Evolutionary conservation across 2,888 invertebrate species (phyloP).

Genomic region (Ichneumoninae sp.): DNA sequence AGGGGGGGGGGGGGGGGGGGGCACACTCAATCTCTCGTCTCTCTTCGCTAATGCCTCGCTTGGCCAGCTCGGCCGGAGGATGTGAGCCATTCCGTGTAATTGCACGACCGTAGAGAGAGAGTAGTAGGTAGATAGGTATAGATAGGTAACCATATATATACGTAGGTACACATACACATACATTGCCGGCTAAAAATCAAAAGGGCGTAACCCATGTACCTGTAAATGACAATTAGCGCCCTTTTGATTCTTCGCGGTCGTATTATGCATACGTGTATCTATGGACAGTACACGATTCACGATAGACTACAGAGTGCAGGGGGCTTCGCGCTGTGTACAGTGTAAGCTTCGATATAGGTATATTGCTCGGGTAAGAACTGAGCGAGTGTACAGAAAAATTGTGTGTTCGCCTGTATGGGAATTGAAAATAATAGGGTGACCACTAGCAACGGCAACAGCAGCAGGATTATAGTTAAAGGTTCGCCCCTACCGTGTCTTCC

Average conservation of each 20-base stretch:
- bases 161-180: neutral
- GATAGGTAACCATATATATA: neutral
- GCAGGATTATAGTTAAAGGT: constrained; percentile 16
- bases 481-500: constrained; percentile 42
- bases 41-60: constrained; percentile 65
- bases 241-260: constrained; percentile 1
- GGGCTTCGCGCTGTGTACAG: neutral
- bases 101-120: constrained; percentile 62
- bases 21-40: constrained; percentile 56
- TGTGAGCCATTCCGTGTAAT: constrained; percentile 71
- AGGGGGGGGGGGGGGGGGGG: constrained; percentile 2
- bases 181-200: neutral
- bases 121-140: constrained; percentile 12
- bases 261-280: neutral
- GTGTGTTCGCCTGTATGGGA: constrained; percentile 63
- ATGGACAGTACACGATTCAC: neutral
- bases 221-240: neutral
- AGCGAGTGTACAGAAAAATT: constrained; percentile 54
- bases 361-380: neutral
- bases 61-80: constrained; percentile 68
- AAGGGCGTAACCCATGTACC: neutral
- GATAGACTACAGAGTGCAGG: constrained; percentile 28
- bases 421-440: constrained; percentile 69
- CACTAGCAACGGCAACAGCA: constrained; percentile 42
- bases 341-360: constrained; percentile 12